Evolutionary conservation across 2,888 invertebrate species (phyloP), one percentile per base, ranked within the genome.

Genomic region (Carcina quercana): DNA sequence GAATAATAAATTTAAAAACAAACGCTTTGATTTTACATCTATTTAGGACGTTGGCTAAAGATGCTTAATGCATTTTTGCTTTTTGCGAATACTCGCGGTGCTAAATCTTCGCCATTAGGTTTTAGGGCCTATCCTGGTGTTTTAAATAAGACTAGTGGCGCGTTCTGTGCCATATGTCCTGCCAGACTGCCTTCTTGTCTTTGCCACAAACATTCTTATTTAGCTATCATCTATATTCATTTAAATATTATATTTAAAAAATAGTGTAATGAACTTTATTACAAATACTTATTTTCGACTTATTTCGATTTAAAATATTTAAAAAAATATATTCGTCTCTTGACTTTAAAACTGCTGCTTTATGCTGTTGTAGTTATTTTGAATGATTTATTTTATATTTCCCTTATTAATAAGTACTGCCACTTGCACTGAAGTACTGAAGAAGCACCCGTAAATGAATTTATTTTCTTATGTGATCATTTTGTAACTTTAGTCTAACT

Each of bases 81-180:
- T 15, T 26, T 22, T 13, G 12, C 15, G 15, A 42, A 34, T 37
- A 29, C 47, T 45, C 45, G 48, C 51, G 66, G 66, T 66, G 65
- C 63, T 64, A 61, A n/a, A 51, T 42, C 44, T 58, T 60, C 44
- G 61, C 59, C 60, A 62, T 42, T 62, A 59, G 50, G 46, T 42
- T 40, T 40, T 41, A 27, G 10, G 24, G 20, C 13, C 26, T 38
- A 19, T 24, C 15, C 30, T 32, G 28, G 24, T 29, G 42, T 52
- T 53, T n/a, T n/a, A n/a, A 54, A 52, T 50, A 41, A 45, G 47
- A 57, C 53, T 61, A 54, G 54, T 41, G 54, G 52, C 60, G 55
- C 55, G 33, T 3, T 15, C 7, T 19, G 42, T 53, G 60, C 62
- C 62, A 53, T 61, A 51, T 45, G 43, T 42, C 41, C 56, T 52